Percentiles rank a stretch among this genome's conserved stretches.
phyloP scores from a whole-genome alignment of 2,113 vertebrate genomes.

The Onychorhynchus coronatus region DNA sequence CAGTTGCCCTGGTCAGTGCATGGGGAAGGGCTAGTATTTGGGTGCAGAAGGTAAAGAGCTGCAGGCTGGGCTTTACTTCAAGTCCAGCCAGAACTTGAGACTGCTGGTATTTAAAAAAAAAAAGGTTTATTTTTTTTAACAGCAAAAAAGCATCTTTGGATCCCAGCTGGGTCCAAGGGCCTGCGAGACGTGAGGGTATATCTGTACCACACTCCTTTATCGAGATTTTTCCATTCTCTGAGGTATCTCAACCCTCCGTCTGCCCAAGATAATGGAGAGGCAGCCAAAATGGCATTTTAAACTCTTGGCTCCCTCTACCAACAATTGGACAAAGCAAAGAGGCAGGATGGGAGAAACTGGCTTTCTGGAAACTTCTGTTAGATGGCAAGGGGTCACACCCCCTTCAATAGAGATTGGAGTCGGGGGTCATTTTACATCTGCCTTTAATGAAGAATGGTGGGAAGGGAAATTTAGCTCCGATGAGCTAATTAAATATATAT shows the following conservation, averaged over 20 bases:
- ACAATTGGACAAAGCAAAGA: slow-evolving; percentile 62
- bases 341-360: slow-evolving; percentile 57
- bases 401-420: slow-evolving; percentile 53
- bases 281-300: slow-evolving; percentile 49
- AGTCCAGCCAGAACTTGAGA: background rate
- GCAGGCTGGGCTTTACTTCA: background rate
- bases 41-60: background rate
- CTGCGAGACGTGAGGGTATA: background rate
- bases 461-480: slow-evolving; percentile 59
- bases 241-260: slow-evolving; percentile 25
- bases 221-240: background rate
- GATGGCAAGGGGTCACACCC: slow-evolving; percentile 40
- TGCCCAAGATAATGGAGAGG: slow-evolving; percentile 54
- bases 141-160: background rate
- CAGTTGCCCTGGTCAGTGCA: background rate
- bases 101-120: rapidly evolving
- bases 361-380: slow-evolving; percentile 41
- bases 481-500: slow-evolving; percentile 73
- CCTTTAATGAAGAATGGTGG: slow-evolving; percentile 53
- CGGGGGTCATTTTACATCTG: slow-evolving; percentile 61
- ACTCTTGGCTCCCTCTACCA: slow-evolving; percentile 44
- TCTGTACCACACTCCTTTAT: slow-evolving; percentile 4
- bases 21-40: background rate
- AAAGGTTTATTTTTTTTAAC: background rate
- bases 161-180: background rate